Base-by-base conservation (phyloP, 2,113 vertebrate genomes). In the Nothobranchius kuhntae region DNA sequence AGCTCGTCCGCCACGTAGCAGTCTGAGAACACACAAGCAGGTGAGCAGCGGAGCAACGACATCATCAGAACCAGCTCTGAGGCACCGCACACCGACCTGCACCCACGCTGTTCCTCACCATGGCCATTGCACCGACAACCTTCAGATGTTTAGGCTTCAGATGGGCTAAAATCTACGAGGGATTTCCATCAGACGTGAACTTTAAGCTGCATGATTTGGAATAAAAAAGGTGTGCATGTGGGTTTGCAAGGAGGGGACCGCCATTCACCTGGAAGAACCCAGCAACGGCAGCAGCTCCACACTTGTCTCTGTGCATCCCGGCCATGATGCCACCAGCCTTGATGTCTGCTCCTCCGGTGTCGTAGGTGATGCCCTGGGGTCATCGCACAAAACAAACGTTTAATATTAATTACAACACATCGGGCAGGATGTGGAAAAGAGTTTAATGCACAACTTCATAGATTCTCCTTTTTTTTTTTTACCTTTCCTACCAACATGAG, bases 251-350 rank as follows among this genome's bases (percentile, higher is more conserved):
- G 21, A 21, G 21, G 21, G 21, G 21, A 1, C 21, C 21, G 4
- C 4, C 30, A 30, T 30, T 75, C 35, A 94, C 93, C 92, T 93
- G 86, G 77, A 94, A 94, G 88, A 94, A 93, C 2, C 93, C 93
- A 1, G 93, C 93, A 0, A 94, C 92, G 2, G 93, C 93, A 21
- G 93, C 93, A 71, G 93, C 90, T 45, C 93, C 93, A 86, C 93
- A 94, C 80, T 94, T 94, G 81, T 94, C 93, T n/a, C 93, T 78
- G 91, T 94, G 93, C 93, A 94, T 94, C 61, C 93, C 93, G 1
- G 93, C 93, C 93, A 94, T 94, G 72, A 89, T 0, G 0, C 93
- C 93, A 0, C 93, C 93, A 13, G 93, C 93, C 77, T 94, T 94
- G 75, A 94, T 94, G 85, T 94, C 93, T 0, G 93, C 93, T 81